A percentile compares a stretch with the other conserved stretches of the same genome.
Conservation (phyloP, 2,113 vertebrate genomes). For the Anthoscopus minutus region DNA sequence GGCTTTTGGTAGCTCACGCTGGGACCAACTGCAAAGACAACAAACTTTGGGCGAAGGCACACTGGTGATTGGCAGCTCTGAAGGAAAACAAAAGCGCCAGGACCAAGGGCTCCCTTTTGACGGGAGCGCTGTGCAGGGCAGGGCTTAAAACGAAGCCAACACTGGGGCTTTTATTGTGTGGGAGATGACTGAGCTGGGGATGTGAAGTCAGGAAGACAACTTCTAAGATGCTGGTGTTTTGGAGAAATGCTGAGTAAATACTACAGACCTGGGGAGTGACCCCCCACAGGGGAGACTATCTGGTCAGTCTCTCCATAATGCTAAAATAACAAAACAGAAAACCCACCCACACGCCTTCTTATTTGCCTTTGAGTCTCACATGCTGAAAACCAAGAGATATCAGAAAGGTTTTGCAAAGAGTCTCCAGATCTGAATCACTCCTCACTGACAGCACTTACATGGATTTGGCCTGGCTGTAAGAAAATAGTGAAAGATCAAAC, state of each 20-base stretch:
- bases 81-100: conserved; percentile 40
- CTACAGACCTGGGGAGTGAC: neutral
- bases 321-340: neutral
- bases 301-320: neutral
- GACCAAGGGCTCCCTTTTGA: conserved; percentile 21
- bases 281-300: neutral
- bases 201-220: conserved; percentile 15
- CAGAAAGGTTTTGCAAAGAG: neutral
- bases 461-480: neutral
- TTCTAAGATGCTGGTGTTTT: neutral
- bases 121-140: rapidly evolving
- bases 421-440: neutral
- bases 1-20: conserved; percentile 64
- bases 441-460: neutral
- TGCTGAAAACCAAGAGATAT: neutral
- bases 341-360: neutral
- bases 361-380: neutral
- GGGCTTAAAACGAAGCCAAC: neutral
- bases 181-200: neutral
- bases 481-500: neutral
- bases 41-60: conserved; percentile 60
- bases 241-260: neutral
- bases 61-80: conserved; percentile 36
- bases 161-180: conserved; percentile 25
- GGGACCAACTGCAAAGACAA: conserved; percentile 68